phyloP scores from a whole-genome alignment of 1,140 invertebrate species.

The Drosophila punjabiensis region DNA sequence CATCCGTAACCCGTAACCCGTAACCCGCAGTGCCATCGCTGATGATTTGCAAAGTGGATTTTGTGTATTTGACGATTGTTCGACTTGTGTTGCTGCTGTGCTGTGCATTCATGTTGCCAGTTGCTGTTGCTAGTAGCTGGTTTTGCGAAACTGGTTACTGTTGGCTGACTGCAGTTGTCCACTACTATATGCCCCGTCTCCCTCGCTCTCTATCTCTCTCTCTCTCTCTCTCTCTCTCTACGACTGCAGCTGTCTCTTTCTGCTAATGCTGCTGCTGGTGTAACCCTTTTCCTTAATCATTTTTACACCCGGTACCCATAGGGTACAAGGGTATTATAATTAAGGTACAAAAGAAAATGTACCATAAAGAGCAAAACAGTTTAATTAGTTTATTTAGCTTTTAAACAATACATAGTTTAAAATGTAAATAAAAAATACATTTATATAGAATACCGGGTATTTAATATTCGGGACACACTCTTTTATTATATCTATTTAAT shows the following conservation, averaged over 20 bases:
- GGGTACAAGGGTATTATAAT: not conserved
- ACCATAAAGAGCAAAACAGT: too few relatives aligned
- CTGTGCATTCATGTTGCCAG: constrained; percentile 19
- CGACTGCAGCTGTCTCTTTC: constrained; percentile 13
- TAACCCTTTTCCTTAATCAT: constrained; percentile 45
- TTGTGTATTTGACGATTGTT: constrained; percentile 82
- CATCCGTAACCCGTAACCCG: constrained; percentile 17
- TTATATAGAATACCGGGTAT: too few relatives aligned
- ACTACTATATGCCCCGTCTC: constrained; percentile 7
- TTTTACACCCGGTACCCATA: not conserved
- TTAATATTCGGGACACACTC: too few relatives aligned
- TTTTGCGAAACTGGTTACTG: constrained; percentile 75
- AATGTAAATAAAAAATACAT: too few relatives aligned
- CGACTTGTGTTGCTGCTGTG: constrained; percentile 54
- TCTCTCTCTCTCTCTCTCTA: not conserved
- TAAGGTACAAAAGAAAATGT: not conserved
- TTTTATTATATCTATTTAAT: too few relatives aligned
- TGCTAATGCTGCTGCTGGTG: constrained; percentile 12
- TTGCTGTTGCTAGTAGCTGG: constrained; percentile 30
- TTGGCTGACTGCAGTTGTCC: constrained; percentile 42
- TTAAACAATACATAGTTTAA: too few relatives aligned
- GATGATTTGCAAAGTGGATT: constrained; percentile 82
- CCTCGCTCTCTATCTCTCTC: constrained; percentile 3
- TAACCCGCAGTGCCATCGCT: constrained; percentile 38
- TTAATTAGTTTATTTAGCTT: too few relatives aligned